phyloP scores from a whole-genome alignment of 2,113 vertebrate genomes.

The Carettochelys insculpta region DNA sequence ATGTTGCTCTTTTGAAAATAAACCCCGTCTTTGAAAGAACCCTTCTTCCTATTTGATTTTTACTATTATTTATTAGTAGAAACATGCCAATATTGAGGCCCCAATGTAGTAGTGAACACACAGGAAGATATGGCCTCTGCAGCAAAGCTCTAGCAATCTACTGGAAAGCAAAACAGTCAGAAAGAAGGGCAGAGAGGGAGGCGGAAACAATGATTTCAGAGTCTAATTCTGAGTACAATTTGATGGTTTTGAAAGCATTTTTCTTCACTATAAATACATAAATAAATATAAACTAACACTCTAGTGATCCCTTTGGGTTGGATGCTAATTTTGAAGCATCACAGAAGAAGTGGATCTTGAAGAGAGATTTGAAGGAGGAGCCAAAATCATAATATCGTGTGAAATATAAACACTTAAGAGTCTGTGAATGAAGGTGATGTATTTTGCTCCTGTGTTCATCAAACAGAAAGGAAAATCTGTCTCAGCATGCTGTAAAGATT shows the following conservation, averaged over 20 bases:
- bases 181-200: background rate
- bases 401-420: constrained; percentile 26
- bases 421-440: constrained; percentile 21
- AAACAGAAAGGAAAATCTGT: constrained; percentile 69
- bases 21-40: no score
- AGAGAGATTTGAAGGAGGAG: constrained; percentile 35
- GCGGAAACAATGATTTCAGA: constrained; percentile 10
- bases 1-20: no score
- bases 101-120: background rate
- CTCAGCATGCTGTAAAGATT: constrained; percentile 60
- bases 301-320: constrained; percentile 7
- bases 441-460: constrained; percentile 63
- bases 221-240: background rate
- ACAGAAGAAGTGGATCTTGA: background rate
- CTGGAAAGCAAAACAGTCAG: background rate
- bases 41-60: no score
- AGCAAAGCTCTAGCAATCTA: background rate
- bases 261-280: constrained; percentile 14
- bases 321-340: constrained; percentile 41
- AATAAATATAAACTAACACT: constrained; percentile 32
- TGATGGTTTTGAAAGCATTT: constrained; percentile 22
- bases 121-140: rapidly evolving
- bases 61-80: constrained; percentile 37
- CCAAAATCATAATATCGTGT: constrained; percentile 10
- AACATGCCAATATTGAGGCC: background rate